phyloP scores from a whole-genome alignment of 1,140 invertebrate species.

The Papilio xuthus region DNA sequence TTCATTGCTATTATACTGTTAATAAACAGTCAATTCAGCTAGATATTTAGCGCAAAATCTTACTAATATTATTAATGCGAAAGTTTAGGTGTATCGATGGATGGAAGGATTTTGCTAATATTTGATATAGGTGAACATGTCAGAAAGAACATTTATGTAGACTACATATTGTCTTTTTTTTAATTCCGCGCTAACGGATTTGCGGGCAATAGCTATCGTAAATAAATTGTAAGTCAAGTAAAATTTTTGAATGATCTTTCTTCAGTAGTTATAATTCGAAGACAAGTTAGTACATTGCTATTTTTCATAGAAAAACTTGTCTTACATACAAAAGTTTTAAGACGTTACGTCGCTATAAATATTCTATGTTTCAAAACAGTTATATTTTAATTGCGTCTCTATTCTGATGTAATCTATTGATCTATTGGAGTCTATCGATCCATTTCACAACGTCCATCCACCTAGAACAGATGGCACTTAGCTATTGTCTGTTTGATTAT shows the following conservation, averaged over 20 bases:
- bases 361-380: slow-evolving; percentile 11
- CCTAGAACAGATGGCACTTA: slow-evolving; percentile 27
- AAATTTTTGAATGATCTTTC: too few species aligned
- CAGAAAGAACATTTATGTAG: too few species aligned
- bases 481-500: slow-evolving; percentile 10
- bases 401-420: slow-evolving; percentile 23
- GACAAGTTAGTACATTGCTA: too few species aligned
- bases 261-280: too few species aligned
- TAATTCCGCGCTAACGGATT: too few species aligned
- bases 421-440: neutral
- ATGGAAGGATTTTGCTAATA: too few species aligned
- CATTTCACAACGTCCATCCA: slow-evolving; percentile 3
- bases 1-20: neutral
- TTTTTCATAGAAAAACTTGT: neutral
- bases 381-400: slow-evolving; percentile 25
- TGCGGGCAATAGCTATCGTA: too few species aligned
- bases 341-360: neutral
- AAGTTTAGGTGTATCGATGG: too few species aligned
- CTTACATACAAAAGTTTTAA: neutral
- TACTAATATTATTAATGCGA: too few species aligned
- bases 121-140: too few species aligned
- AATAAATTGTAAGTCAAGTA: too few species aligned
- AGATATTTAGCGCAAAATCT: neutral
- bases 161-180: too few species aligned
- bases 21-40: neutral